Percentiles rank a stretch among this genome's conserved stretches.
Conservation (phyloP, 1,140 invertebrate species). For the Belonocnema kinseyi region DNA sequence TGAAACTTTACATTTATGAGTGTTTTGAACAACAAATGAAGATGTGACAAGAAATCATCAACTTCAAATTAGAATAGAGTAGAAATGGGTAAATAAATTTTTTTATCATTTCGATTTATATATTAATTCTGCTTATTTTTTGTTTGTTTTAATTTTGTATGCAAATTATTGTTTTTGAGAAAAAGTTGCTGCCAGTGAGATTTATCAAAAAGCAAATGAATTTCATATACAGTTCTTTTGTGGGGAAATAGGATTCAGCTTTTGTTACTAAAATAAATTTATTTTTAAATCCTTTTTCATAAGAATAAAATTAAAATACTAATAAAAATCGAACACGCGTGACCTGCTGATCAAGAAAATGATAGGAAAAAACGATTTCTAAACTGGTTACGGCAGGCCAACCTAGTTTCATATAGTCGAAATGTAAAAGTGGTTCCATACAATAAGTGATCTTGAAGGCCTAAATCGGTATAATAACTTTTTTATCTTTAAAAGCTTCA, state of each 20-base stretch:
- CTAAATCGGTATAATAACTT: constrained; percentile 20
- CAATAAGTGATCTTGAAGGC: constrained; percentile 24
- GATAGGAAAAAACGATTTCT: constrained; percentile 45
- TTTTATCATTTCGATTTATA: not conserved
- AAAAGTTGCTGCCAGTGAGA: no score
- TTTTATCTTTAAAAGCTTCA: constrained; percentile 34
- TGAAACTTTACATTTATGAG: no score
- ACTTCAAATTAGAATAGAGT: not conserved
- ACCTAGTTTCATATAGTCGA: constrained; percentile 34
- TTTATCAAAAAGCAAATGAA: no score
- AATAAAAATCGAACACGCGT: constrained; percentile 26
- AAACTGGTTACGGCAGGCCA: constrained; percentile 42
- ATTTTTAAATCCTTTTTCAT: no score
- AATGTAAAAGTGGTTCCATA: constrained; percentile 29
- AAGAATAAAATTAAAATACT: no score
- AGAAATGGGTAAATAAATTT: not conserved
- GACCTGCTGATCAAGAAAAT: constrained; percentile 37
- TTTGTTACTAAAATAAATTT: no score
- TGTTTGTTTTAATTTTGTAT: not conserved
- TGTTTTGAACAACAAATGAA: no score
- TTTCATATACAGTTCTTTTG: no score
- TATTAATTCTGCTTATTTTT: not conserved
- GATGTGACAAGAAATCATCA: not conserved
- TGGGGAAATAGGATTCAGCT: no score
- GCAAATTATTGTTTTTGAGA: no score